Conservation (phyloP, 2,888 invertebrate species). For the Pyrgus malvae region DNA sequence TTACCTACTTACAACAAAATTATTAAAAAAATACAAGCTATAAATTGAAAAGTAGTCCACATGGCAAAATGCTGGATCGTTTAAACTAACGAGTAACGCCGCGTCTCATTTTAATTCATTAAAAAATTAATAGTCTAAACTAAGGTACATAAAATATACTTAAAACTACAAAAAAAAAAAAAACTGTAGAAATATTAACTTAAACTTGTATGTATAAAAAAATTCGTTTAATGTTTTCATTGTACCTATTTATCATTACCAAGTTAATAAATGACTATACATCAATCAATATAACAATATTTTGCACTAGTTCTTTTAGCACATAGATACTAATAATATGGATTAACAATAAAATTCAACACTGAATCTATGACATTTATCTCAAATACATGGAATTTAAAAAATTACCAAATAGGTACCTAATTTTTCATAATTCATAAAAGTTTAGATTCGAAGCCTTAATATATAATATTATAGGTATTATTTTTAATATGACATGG, state of each 20-base stretch:
- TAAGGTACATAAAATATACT: slow-evolving; percentile 43
- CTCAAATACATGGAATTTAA: too few relatives aligned
- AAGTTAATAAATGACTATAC: slow-evolving; percentile 10
- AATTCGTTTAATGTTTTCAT: slow-evolving; percentile 58
- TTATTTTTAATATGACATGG: not conserved
- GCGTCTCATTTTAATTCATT: slow-evolving; percentile 30
- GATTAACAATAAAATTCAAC: not conserved
- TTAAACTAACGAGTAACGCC: slow-evolving; percentile 26
- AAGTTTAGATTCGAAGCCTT: not conserved
- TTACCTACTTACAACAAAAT: slow-evolving; percentile 33
- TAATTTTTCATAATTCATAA: too few relatives aligned
- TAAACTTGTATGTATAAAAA: slow-evolving; percentile 39
- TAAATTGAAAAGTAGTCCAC: slow-evolving; percentile 33
- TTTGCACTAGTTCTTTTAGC: slow-evolving; percentile 8
- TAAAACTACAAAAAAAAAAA: slow-evolving; percentile 50
- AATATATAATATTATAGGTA: not conserved
- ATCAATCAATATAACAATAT: slow-evolving; percentile 2
- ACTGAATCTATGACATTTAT: not conserved
- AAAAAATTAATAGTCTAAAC: slow-evolving; percentile 40
- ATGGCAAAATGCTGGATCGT: slow-evolving; percentile 31
- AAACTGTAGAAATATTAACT: slow-evolving; percentile 47
- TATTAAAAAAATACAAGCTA: slow-evolving; percentile 43
- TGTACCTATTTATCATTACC: slow-evolving; percentile 43
- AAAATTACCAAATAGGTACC: too few relatives aligned
- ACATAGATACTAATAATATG: not conserved